Conservation (phyloP, 2,888 invertebrate genomes). For the Chironomus riparius region DNA sequence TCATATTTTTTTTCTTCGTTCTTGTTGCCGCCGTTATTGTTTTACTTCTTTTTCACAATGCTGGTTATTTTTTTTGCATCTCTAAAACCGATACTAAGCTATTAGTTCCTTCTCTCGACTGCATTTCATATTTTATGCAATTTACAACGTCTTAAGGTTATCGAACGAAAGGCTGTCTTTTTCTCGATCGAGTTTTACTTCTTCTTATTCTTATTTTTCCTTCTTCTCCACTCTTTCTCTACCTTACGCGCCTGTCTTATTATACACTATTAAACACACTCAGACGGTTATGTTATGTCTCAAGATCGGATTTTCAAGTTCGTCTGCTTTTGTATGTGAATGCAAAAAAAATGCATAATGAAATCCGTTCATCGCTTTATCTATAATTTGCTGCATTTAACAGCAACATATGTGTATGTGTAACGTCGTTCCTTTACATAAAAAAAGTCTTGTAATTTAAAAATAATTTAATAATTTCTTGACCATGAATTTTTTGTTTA, state of each 20-base stretch:
- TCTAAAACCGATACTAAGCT: not conserved
- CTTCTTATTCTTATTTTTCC: not conserved
- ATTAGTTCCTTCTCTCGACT: not conserved
- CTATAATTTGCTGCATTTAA: not conserved
- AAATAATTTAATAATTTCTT: too few species aligned
- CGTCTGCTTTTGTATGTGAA: conserved; percentile 18
- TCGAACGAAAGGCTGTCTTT: conserved; percentile 14
- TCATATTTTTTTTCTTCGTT: not conserved
- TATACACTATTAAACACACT: not conserved
- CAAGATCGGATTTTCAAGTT: conserved; percentile 25
- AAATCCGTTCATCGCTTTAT: not conserved
- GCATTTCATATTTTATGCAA: conserved; percentile 18
- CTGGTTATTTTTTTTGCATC: not conserved
- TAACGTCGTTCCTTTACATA: too few species aligned
- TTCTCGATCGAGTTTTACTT: conserved; percentile 23
- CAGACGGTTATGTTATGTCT: conserved; percentile 4
- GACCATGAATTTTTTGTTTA: too few species aligned
- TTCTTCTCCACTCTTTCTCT: conserved; percentile 7
- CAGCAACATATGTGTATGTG: too few species aligned
- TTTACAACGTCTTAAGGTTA: conserved; percentile 26
- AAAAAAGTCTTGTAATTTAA: too few species aligned
- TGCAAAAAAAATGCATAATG: not conserved
- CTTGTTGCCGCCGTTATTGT: not conserved
- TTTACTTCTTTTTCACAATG: not conserved
- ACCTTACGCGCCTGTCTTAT: not conserved